Conservation (phyloP, 2,888 invertebrate genomes). For the Cephus sareptanus region DNA sequence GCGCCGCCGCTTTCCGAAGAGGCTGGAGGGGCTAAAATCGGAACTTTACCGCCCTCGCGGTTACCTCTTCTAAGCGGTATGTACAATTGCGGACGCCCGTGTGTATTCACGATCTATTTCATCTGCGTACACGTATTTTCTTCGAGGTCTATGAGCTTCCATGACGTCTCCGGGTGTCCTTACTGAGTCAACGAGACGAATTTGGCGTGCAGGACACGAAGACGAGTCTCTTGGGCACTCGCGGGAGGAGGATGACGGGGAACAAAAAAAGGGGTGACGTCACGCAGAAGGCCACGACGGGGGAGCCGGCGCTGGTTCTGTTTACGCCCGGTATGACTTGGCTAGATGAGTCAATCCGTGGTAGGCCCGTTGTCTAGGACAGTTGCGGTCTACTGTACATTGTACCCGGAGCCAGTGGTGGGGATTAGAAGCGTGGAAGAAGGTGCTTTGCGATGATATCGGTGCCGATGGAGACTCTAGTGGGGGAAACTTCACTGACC, state of each 20-base stretch:
- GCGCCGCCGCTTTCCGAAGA: conserved; percentile 53
- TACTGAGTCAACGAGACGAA: neutral
- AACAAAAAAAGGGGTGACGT: conserved; percentile 9
- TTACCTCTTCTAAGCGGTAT: neutral
- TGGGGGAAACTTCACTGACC: conserved; percentile 61
- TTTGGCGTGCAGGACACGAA: neutral
- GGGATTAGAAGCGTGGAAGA: neutral
- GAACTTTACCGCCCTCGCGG: neutral
- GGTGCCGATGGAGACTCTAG: conserved; percentile 17
- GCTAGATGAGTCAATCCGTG: conserved; percentile 60
- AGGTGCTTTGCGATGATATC: neutral
- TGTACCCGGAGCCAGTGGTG: neutral
- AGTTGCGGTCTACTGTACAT: conserved; percentile 17
- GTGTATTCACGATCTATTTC: neutral
- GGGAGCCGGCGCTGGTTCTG: conserved; percentile 20
- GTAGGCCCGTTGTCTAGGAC: conserved; percentile 63
- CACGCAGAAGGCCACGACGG: conserved; percentile 19
- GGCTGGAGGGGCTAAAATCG: conserved; percentile 7
- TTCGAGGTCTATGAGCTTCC: neutral
- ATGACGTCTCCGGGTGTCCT: neutral
- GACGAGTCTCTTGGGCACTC: neutral
- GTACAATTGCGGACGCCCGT: neutral
- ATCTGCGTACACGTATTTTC: neutral
- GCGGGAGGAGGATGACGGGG: conserved; percentile 7
- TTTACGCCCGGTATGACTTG: conserved; percentile 48